Evolutionary conservation across 2,797 vertebrate species (phyloP), one percentile per base, ranked within the genome.

Genomic region (Australoheros facetus): DNA sequence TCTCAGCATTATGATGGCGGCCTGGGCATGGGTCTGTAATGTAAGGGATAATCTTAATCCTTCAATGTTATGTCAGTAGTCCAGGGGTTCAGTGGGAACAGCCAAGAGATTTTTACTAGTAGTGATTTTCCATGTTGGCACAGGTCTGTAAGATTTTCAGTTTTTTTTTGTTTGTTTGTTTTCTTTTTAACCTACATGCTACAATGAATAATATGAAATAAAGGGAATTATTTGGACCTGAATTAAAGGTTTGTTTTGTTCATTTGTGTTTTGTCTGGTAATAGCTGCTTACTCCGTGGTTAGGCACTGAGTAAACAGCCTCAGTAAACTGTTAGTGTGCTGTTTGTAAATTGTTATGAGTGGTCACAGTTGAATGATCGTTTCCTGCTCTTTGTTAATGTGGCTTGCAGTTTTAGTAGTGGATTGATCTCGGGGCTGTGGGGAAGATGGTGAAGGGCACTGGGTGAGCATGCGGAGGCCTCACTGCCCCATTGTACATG

Each of bases 31-130:
- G 84, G 75, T 85, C 87, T 92, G 91, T 93, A 95, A 92, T 90
- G 89, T 94, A 88, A 84, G 87, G 89, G 93, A 93, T 94, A 89
- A 94, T 93, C 88, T 84, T 95, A 93, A 95, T 93, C 94, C 88
- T 82, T 76, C 77, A 48, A 87, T 79, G 91, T 95, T 92, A 92
- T 94, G 89, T 94, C 93, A 93, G 92, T 91, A 87, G 92, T 93
- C 85, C 92, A 91, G 88, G 83, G 88, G 89, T 93, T 92, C 88
- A 92, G 79, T 82, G 78, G 85, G 84, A 93, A 90, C 87, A 88
- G 81, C 84, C 81, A 75, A 78, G 86, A 91, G 86, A 88, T 89
- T 90, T 90, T 85, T 56, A 89, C 70, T 66, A 55, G 83, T 90
- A 58, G 83, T 90, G 87, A 89, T 93, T 94, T 86, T 83, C 73